Evolutionary conservation across 2,888 invertebrate species (phyloP).

Genomic region (Ctenicera cuprea): DNA sequence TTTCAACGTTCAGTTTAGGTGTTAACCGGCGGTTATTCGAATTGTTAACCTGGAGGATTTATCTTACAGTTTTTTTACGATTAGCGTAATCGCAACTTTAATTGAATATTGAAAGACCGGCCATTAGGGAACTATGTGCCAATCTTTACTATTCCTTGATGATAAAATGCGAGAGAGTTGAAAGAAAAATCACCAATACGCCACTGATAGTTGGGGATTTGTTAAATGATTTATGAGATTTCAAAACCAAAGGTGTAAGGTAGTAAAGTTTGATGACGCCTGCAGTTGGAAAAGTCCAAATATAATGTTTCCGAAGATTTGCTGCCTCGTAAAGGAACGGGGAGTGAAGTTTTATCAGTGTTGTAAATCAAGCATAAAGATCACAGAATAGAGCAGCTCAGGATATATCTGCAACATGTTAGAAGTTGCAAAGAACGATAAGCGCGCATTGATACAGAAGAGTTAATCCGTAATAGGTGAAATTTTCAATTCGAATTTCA

Average conservation of each 20-base stretch:
- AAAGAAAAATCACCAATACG: not conserved
- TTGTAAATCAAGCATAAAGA: slow-evolving; percentile 44
- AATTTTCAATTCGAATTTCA: slow-evolving; percentile 18
- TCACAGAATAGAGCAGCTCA: slow-evolving; percentile 7
- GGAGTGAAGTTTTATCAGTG: slow-evolving; percentile 35
- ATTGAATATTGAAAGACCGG: too few species aligned
- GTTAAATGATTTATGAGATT: not conserved
- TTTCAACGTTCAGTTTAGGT: too few species aligned
- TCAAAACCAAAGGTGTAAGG: not conserved
- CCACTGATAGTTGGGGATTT: not conserved
- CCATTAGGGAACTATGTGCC: too few species aligned
- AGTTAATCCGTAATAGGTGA: slow-evolving; percentile 17
- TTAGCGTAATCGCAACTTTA: too few species aligned
- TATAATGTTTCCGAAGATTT: slow-evolving; percentile 34
- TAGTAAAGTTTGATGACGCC: slow-evolving; percentile 9
- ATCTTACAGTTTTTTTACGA: too few species aligned
- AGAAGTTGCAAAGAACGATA: slow-evolving; percentile 22
- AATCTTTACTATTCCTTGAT: too few species aligned
- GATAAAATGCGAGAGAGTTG: not conserved
- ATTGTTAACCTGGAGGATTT: too few species aligned
- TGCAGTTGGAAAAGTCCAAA: slow-evolving; percentile 32
- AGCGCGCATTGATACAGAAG: slow-evolving; percentile 3
- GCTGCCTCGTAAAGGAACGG: slow-evolving; percentile 40
- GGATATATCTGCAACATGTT: slow-evolving; percentile 29
- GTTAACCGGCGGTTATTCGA: too few species aligned